Evolutionary conservation across 2,888 invertebrate species (phyloP).

Genomic region (Kryphioiulus occultus): DNA sequence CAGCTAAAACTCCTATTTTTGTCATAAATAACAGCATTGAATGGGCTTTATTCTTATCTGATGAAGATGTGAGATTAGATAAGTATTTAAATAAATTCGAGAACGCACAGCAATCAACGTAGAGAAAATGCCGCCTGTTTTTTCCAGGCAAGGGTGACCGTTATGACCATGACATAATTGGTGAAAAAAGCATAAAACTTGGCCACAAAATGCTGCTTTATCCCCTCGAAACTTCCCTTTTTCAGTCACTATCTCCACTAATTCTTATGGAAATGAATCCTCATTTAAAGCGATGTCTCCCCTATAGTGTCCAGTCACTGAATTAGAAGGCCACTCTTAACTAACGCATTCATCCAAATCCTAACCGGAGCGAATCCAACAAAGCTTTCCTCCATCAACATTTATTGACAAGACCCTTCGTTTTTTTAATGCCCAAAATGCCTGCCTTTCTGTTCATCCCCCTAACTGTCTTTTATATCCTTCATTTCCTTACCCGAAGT

Average conservation of each 20-base stretch:
- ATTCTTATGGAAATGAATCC: background rate
- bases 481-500: background rate
- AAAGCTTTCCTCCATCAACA: conserved; percentile 17
- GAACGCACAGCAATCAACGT: background rate
- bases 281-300: background rate
- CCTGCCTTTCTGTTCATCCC: background rate
- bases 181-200: background rate
- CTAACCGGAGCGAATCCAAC: conserved; percentile 35
- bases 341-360: conserved; percentile 25
- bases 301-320: background rate
- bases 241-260: conserved; percentile 1
- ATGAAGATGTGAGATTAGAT: background rate
- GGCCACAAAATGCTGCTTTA: background rate
- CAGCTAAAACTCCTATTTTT: background rate
- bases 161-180: conserved; percentile 18
- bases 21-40: background rate
- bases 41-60: background rate
- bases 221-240: conserved; percentile 4
- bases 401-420: conserved; percentile 17
- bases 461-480: conserved; percentile 18
- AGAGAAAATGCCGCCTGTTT: background rate
- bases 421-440: conserved; percentile 8
- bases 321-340: conserved; percentile 20
- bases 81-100: background rate
- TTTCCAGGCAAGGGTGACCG: background rate